These are phyloP conservation scores for Clinocottus analis DNA, from an alignment of 2,113 vertebrate genomes.

Conservation along the genomic window DNA sequence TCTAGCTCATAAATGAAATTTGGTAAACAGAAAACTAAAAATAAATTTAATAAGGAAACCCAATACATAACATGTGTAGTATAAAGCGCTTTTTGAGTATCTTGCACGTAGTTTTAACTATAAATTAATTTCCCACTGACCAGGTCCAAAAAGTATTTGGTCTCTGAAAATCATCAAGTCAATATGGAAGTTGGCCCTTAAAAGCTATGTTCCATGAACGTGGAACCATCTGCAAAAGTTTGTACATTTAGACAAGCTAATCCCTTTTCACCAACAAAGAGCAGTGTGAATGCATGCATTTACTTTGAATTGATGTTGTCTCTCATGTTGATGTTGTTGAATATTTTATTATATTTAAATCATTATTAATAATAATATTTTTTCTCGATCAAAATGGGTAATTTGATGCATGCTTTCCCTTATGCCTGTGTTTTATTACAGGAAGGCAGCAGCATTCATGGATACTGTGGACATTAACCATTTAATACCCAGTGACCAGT, in stretches of 20 bases:
- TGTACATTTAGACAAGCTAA: not conserved
- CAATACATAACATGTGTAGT: too few relatives aligned
- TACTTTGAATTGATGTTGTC: not conserved
- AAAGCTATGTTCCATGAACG: not conserved
- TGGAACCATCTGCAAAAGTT: not conserved
- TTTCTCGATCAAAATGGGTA: not conserved
- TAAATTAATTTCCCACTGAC: not conserved
- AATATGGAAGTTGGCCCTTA: not conserved
- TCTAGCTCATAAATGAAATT: too few relatives aligned
- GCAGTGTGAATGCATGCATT: not conserved
- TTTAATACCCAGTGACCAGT: conserved; percentile 99
- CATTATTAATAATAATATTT: not conserved
- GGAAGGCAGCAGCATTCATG: conserved; percentile 97
- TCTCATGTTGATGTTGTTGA: not conserved
- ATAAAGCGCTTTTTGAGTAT: not conserved
- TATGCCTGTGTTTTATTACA: conserved; percentile 75
- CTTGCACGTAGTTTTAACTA: not conserved
- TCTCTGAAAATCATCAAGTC: not conserved
- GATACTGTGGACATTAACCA: conserved; percentile 99
- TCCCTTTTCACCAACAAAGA: conserved; percentile 3
- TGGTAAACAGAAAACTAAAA: too few relatives aligned
- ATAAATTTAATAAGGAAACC: too few relatives aligned
- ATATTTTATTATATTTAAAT: not conserved
- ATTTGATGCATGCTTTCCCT: not conserved
- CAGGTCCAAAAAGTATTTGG: not conserved